Conservation (phyloP, 2,888 invertebrate genomes). For the Tetragonula carbonaria region DNA sequence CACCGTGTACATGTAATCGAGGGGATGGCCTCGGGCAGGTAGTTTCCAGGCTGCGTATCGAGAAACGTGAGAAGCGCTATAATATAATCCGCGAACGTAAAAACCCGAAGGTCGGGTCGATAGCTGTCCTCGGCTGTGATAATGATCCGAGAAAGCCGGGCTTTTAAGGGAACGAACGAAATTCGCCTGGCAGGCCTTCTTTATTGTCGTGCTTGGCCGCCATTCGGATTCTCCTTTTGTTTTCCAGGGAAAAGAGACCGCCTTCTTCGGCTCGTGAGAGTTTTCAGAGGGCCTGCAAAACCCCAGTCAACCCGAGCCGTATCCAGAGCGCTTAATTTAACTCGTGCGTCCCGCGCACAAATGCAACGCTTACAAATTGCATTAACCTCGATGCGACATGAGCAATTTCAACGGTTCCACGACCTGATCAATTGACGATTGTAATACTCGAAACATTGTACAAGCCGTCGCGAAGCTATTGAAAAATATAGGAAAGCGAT, state of each 20-base stretch:
- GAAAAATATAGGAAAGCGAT: no score
- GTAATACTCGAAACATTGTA: neutral
- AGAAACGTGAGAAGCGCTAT: conserved; percentile 60
- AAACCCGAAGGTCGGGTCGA: conserved; percentile 57
- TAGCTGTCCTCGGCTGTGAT: conserved; percentile 52
- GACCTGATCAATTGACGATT: neutral
- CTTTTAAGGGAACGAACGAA: conserved; percentile 43
- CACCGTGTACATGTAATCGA: conserved; percentile 29
- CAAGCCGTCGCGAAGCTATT: no score
- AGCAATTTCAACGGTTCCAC: neutral
- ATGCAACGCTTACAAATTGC: no score
- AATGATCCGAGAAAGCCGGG: conserved; percentile 46
- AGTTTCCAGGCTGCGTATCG: conserved; percentile 48
- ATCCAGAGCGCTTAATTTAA: neutral
- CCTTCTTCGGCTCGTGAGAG: neutral
- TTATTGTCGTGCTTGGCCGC: neutral
- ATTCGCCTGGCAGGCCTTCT: conserved; percentile 14
- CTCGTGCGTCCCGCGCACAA: neutral
- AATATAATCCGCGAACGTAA: conserved; percentile 61
- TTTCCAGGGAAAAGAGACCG: neutral
- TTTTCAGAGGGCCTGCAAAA: neutral
- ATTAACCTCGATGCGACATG: neutral
- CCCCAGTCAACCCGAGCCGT: neutral
- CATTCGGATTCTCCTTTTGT: conserved; percentile 15
- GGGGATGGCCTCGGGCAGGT: conserved; percentile 37